Conservation (phyloP, 2,797 vertebrate genomes). For the Eulemur albifrons region DNA sequence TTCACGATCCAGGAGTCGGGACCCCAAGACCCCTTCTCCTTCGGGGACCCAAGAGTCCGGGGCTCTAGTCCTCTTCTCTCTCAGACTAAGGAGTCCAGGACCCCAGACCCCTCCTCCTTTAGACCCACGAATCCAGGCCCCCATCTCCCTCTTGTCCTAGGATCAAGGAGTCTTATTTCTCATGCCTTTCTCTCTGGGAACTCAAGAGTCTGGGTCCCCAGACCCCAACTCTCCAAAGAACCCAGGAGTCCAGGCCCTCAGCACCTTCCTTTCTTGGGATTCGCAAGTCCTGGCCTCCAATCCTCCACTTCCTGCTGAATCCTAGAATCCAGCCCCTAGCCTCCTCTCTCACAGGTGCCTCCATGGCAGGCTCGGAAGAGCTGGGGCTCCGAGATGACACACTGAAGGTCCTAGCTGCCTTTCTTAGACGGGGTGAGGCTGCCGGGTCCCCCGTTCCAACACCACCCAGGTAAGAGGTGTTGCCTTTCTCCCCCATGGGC, state of each 20-base stretch:
- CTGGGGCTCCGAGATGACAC: conserved; percentile 87
- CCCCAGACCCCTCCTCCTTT: not conserved
- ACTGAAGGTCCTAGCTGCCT: conserved; percentile 88
- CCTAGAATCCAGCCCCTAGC: not conserved
- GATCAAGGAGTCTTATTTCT: not conserved
- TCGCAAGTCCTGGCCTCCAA: not conserved
- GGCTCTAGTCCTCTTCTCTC: not conserved
- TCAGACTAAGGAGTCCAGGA: not conserved
- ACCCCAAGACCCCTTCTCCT: not conserved
- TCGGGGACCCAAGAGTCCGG: not conserved
- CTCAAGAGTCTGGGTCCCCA: not conserved
- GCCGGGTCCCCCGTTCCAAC: conserved; percentile 17
- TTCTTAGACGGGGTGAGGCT: conserved; percentile 83
- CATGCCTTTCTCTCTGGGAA: not conserved
- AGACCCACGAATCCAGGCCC: not conserved
- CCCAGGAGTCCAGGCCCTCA: not conserved
- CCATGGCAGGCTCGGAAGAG: conserved; percentile 74
- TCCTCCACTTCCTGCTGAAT: not conserved
- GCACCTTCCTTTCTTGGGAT: not conserved
- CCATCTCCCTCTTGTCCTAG: not conserved
- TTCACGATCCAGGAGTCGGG: not conserved
- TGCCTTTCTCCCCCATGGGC: not conserved
- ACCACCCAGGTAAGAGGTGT: conserved; percentile 83
- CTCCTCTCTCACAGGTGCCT: conserved; percentile 37
- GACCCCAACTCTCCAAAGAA: not conserved